Percentiles rank a stretch among this genome's conserved stretches.
Evolutionary conservation across 2,113 vertebrate genomes (phyloP).

Genomic region (Phasianus colchicus): DNA sequence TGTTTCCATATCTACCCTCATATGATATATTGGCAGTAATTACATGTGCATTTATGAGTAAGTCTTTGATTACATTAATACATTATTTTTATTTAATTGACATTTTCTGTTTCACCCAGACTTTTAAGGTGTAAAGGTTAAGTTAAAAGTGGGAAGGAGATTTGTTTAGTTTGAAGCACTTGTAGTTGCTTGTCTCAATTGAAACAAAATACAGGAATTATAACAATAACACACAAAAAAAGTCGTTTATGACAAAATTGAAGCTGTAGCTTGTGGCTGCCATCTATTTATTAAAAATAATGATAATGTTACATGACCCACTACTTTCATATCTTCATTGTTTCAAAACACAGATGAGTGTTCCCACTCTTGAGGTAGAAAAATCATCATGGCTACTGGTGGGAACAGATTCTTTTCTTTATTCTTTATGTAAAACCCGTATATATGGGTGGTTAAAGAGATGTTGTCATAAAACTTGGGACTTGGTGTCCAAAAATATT

Average conservation of each 20-base stretch:
- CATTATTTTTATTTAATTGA: background rate
- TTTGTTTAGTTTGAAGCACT: background rate
- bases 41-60: background rate
- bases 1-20: background rate
- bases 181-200: background rate
- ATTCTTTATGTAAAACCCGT: background rate
- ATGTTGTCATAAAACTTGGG: background rate
- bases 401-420: background rate
- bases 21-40: conserved; percentile 21
- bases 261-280: conserved; percentile 17
- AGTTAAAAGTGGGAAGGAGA: background rate
- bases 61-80: background rate
- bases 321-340: conserved; percentile 10
- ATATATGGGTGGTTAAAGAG: background rate
- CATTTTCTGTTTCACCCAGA: background rate
- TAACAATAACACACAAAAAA: conserved; percentile 2
- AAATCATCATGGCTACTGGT: background rate
- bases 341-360: conserved; percentile 12
- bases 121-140: background rate
- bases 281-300: background rate
- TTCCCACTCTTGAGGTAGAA: background rate
- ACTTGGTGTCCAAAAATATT: background rate
- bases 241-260: conserved; percentile 27
- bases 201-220: background rate
- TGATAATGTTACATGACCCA: background rate